phyloP scores from a whole-genome alignment of 1,140 invertebrate species.

The Uloborus diversus region DNA sequence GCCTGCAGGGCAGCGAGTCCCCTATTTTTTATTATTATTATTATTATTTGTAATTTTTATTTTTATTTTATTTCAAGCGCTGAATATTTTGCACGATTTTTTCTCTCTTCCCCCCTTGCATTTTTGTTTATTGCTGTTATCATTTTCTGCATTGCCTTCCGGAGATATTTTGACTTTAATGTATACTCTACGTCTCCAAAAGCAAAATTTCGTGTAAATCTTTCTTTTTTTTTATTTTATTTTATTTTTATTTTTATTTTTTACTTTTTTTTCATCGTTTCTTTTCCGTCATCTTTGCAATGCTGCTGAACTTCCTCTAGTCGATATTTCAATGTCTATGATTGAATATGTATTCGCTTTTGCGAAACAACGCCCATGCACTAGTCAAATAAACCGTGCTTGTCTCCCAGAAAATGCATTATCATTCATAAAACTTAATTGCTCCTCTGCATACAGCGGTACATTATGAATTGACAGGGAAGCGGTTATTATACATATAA shows the following conservation, averaged over 20 bases:
- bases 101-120: no score
- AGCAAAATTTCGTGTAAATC: conserved; percentile 40
- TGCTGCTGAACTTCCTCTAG: background rate
- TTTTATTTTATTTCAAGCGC: conserved; percentile 35
- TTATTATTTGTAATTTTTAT: conserved; percentile 43
- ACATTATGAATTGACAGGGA: no score
- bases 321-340: conserved; percentile 34
- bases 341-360: conserved; percentile 12
- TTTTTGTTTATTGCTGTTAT: conserved; percentile 52
- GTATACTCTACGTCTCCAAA: conserved; percentile 25
- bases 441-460: no score
- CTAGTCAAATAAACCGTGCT: background rate
- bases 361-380: background rate
- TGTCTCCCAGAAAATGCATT: conserved; percentile 12
- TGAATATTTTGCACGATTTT: conserved; percentile 8
- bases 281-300: background rate
- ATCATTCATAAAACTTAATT: conserved; percentile 15
- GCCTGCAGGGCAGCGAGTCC: conserved; percentile 20
- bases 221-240: conserved; percentile 5
- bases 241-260: background rate
- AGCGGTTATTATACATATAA: no score
- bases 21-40: background rate
- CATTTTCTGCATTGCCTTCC: conserved; percentile 44
- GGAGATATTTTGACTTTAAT: conserved; percentile 52
- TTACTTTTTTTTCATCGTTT: background rate